These are phyloP conservation scores for Himalopsyche kuldschensis DNA, from an alignment of 2,888 invertebrate genomes.

Conservation along the genomic window DNA sequence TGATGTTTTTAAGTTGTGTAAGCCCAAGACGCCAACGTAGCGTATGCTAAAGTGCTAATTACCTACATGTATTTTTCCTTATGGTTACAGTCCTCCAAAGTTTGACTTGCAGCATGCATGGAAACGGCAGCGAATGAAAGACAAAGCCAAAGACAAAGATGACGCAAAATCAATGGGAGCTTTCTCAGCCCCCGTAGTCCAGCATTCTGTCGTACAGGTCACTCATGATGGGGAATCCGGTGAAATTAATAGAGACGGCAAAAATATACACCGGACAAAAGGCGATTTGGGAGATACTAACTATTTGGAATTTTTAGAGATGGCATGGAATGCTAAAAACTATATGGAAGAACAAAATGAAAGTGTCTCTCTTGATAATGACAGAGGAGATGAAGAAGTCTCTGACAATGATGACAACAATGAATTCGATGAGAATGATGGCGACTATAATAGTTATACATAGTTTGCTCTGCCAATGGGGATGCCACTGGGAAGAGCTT, in stretches of 20 bases:
- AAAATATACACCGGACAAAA: constrained; percentile 6
- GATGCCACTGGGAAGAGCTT: too few relatives aligned
- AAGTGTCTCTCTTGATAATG: not conserved
- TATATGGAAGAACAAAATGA: not conserved
- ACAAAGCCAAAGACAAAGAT: constrained; percentile 50
- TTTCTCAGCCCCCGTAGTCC: constrained; percentile 46
- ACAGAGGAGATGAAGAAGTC: constrained; percentile 43
- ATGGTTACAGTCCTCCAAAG: constrained; percentile 56
- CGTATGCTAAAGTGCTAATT: too few relatives aligned
- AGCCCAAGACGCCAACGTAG: too few relatives aligned
- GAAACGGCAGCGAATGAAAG: constrained; percentile 59
- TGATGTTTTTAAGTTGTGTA: too few relatives aligned
- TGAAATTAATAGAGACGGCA: constrained; percentile 15
- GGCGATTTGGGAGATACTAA: constrained; percentile 21
- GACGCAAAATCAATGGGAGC: constrained; percentile 53
- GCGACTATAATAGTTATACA: constrained; percentile 49
- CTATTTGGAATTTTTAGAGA: constrained; percentile 25
- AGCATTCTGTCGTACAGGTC: constrained; percentile 43
- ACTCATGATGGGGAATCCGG: constrained; percentile 32
- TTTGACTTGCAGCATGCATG: constrained; percentile 64
- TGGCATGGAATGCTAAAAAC: constrained; percentile 14
- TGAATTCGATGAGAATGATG: constrained; percentile 46
- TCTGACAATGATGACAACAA: constrained; percentile 49
- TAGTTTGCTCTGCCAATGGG: too few relatives aligned
- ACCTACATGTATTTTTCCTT: not conserved